Evolutionary conservation across 2,113 vertebrate genomes (phyloP).

Genomic region (Cynoglossus semilaevis): DNA sequence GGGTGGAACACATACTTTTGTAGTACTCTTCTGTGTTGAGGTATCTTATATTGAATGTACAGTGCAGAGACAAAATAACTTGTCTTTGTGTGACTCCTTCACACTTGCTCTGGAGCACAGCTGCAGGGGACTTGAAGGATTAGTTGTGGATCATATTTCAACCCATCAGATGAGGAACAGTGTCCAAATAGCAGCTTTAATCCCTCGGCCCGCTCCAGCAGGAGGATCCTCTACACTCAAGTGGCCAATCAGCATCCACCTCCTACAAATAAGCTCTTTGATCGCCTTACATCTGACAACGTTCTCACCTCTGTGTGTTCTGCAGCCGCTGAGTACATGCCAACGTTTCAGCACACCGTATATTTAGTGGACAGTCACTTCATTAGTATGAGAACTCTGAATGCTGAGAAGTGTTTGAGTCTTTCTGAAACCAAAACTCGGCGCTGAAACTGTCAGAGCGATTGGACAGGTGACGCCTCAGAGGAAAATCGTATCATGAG

Average conservation of each 20-base stretch:
- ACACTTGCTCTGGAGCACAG: slow-evolving; percentile 72
- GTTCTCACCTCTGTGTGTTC: slow-evolving; percentile 40
- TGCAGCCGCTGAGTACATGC: slow-evolving; percentile 32
- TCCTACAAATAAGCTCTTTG: slow-evolving; percentile 43
- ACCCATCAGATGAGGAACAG: slow-evolving; percentile 72
- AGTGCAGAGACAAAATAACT: slow-evolving; percentile 9
- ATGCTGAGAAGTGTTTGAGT: slow-evolving; percentile 29
- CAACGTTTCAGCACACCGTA: slow-evolving; percentile 49
- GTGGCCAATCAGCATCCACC: slow-evolving; percentile 45
- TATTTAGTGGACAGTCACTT: slow-evolving; percentile 52
- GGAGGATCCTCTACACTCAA: slow-evolving; percentile 39
- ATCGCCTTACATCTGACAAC: slow-evolving; percentile 46
- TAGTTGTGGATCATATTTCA: slow-evolving; percentile 74
- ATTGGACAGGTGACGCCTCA: not conserved
- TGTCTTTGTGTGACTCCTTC: slow-evolving; percentile 62
- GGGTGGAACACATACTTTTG: no score
- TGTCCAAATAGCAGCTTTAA: slow-evolving; percentile 76
- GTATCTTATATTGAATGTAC: not conserved
- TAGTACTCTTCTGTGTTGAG: no score
- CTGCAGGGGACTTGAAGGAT: slow-evolving; percentile 80
- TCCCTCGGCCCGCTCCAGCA: slow-evolving; percentile 48
- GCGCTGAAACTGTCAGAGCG: slow-evolving; percentile 12
- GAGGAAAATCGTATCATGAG: not conserved
- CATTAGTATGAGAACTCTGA: slow-evolving; percentile 24
- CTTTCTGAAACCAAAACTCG: slow-evolving; percentile 40